phyloP scores from a whole-genome alignment of 2,888 invertebrate genomes.

The Candidula unifasciata region DNA sequence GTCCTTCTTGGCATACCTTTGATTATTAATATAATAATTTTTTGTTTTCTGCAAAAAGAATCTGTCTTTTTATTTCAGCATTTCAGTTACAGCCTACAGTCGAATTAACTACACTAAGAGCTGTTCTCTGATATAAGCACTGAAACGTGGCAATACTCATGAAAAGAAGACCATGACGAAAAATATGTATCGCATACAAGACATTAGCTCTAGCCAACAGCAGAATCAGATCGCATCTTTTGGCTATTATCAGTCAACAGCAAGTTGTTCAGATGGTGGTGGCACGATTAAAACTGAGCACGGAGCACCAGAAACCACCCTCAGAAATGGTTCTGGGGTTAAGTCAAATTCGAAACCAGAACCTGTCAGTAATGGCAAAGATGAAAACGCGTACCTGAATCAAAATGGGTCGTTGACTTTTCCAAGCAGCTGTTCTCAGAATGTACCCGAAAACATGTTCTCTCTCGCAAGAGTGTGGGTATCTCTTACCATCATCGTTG shows the following conservation, averaged over 20 bases:
- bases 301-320: background rate
- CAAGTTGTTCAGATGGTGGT: too few relatives aligned
- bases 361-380: background rate
- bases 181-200: background rate
- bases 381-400: background rate
- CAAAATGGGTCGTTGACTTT: background rate
- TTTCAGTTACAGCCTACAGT: too few relatives aligned
- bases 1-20: too few relatives aligned
- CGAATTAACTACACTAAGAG: too few relatives aligned
- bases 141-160: too few relatives aligned
- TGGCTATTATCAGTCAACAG: background rate
- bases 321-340: background rate
- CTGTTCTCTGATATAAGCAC: too few relatives aligned
- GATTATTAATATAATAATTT: too few relatives aligned
- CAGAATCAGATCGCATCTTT: background rate
- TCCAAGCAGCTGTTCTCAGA: background rate
- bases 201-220: background rate
- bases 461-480: constrained; percentile 21
- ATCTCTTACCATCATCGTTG: background rate
- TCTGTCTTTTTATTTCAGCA: too few relatives aligned
- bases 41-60: too few relatives aligned
- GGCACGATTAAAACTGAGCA: background rate
- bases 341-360: background rate
- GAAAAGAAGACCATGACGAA: too few relatives aligned
- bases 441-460: background rate